Conservation (phyloP, 2,797 vertebrate genomes). For the Pseudopleuronectes americanus region DNA sequence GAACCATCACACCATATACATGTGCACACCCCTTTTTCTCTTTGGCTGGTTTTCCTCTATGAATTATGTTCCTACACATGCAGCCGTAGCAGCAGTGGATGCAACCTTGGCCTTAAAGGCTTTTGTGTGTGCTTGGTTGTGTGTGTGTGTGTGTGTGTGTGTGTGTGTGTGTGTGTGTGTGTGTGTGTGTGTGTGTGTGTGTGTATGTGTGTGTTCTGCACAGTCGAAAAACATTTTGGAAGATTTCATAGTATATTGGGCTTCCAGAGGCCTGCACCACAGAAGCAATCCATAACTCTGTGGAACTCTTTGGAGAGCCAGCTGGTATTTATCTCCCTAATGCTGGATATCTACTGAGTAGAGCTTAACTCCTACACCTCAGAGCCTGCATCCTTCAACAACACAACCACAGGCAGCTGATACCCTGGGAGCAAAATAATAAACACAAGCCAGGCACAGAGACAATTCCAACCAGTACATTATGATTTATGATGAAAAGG, state of each 20-base stretch:
- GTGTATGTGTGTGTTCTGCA: slow-evolving; percentile 23
- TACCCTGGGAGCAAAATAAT: slow-evolving; percentile 18
- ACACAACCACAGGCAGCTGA: slow-evolving; percentile 37
- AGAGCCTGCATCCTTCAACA: slow-evolving; percentile 45
- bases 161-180: not conserved
- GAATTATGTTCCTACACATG: slow-evolving; percentile 41
- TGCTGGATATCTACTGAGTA: slow-evolving; percentile 50
- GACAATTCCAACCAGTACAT: slow-evolving; percentile 32
- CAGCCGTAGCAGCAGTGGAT: slow-evolving; percentile 57
- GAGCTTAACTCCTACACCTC: slow-evolving; percentile 57
- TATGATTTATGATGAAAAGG: slow-evolving; percentile 34
- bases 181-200: slow-evolving; percentile 15
- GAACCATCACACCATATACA: slow-evolving; percentile 31
- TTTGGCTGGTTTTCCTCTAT: slow-evolving; percentile 28
- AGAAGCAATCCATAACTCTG: slow-evolving; percentile 68
- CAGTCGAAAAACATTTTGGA: slow-evolving; percentile 51
- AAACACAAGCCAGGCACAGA: slow-evolving; percentile 9
- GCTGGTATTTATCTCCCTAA: slow-evolving; percentile 70
- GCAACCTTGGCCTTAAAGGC: slow-evolving; percentile 55
- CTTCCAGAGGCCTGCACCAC: slow-evolving; percentile 55
- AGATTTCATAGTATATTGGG: slow-evolving; percentile 58
- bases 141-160: slow-evolving; percentile 12
- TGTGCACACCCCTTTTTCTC: slow-evolving; percentile 10
- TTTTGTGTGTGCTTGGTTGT: slow-evolving; percentile 4
- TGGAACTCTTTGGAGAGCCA: slow-evolving; percentile 58